Evolutionary conservation across 2,113 vertebrate genomes (phyloP).

Genomic region (Ploceus nigricollis): DNA sequence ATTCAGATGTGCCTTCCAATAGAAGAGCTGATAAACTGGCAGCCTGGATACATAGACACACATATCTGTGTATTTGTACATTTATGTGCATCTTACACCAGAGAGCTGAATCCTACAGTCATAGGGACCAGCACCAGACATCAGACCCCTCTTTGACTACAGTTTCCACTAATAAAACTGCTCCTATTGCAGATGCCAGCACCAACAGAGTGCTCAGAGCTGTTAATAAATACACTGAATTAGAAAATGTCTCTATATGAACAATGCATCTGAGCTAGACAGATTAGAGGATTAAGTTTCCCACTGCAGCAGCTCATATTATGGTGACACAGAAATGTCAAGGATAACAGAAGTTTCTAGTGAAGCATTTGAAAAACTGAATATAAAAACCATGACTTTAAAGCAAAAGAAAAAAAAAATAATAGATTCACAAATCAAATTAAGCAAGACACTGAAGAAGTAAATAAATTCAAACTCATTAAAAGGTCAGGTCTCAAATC

Average conservation of each 20-base stretch:
- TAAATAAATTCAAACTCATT: constrained; percentile 4
- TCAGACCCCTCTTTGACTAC: neutral
- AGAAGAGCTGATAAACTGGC: neutral
- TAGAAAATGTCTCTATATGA: neutral
- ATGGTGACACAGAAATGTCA: constrained; percentile 45
- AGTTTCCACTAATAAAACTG: neutral
- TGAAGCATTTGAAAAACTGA: constrained; percentile 14
- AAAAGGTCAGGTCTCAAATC: neutral
- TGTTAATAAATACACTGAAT: constrained; percentile 15
- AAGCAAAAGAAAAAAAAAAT: neutral
- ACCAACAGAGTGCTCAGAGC: neutral
- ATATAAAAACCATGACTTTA: neutral
- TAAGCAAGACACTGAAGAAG: neutral
- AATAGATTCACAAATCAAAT: constrained; percentile 22
- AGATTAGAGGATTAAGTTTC: constrained; percentile 56
- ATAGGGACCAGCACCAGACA: neutral
- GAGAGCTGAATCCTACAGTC: neutral
- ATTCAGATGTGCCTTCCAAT: neutral
- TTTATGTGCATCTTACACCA: neutral
- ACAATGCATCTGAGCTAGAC: constrained; percentile 22
- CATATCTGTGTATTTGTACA: too few species aligned
- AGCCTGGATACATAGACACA: neutral
- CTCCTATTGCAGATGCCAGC: neutral
- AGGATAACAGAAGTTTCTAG: constrained; percentile 37
- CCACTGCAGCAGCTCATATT: constrained; percentile 18